Evolutionary conservation across 2,113 vertebrate genomes (phyloP).

Genomic region (Hylia prasina): DNA sequence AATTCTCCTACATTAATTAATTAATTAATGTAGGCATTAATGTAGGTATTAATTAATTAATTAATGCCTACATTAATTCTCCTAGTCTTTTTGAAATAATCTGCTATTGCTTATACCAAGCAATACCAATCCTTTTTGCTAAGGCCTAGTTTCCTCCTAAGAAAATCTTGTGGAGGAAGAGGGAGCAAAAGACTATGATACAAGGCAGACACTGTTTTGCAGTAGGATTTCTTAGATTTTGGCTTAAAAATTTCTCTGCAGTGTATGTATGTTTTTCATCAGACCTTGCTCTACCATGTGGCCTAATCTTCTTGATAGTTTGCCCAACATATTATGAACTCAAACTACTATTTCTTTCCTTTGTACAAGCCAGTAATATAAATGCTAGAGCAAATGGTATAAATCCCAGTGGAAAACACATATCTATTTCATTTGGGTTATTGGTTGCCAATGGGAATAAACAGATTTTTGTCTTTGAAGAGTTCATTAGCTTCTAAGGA

Average conservation of each 20-base stretch:
- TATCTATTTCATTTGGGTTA: slow-evolving; percentile 45
- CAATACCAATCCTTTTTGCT: background rate
- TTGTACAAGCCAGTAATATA: slow-evolving; percentile 58
- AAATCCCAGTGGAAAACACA: slow-evolving; percentile 32
- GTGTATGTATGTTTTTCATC: slow-evolving; percentile 62
- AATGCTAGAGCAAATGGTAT: slow-evolving; percentile 37
- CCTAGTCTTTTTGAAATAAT: background rate
- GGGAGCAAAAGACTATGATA: background rate
- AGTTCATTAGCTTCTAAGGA: slow-evolving; percentile 13
- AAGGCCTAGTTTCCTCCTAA: background rate
- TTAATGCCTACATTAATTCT: background rate
- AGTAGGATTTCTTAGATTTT: slow-evolving; percentile 39
- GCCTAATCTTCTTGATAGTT: slow-evolving; percentile 65
- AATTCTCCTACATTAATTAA: no score
- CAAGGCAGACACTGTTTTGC: slow-evolving; percentile 35
- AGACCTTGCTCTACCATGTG: slow-evolving; percentile 37
- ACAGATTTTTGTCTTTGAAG: slow-evolving; percentile 52
- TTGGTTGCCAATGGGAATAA: slow-evolving; percentile 62
- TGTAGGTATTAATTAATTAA: no score
- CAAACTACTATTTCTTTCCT: slow-evolving; percentile 66
- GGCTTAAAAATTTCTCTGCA: slow-evolving; percentile 13
- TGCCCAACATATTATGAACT: slow-evolving; percentile 55
- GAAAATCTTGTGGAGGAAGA: background rate
- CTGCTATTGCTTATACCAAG: no score
- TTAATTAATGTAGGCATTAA: no score